Evolutionary conservation across 2,797 vertebrate genomes (phyloP), one percentile per base, ranked within the genome.

Genomic region (Percopsis omiscomaycus): DNA sequence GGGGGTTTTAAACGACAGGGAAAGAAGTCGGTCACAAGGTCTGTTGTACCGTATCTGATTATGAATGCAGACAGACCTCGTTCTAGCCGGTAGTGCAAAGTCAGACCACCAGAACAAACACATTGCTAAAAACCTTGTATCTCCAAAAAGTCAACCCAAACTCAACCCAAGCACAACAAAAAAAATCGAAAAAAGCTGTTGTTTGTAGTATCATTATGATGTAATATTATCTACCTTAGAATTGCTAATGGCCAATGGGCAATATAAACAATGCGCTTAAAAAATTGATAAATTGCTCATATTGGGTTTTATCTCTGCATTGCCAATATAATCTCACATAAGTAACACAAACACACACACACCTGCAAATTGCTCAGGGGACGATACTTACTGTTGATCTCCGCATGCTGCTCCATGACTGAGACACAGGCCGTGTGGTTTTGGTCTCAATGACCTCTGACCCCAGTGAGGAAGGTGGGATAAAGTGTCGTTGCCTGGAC

Each of bases 391-490:
- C 97, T 88, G 94, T 90, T 5, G 96, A 94, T 91, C 96, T 96
- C 86, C 95, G 94, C 89, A 91, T 42, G 92, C 94, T 93, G 53
- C 87, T 94, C 85, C 96, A 95, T 0, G 96, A 95, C 81, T 98
- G 98, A 75, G 97, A 96, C 62, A 96, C 92, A 0, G 97, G 96
- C 52, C 95, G 95, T 84, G 94, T 95, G 87, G 93, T 87, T 89
- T 95, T 97, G n/a, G 94, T 95, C 82, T 98, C 95, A 0, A 94
- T 84, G 59, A 76, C 89, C 84, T 97, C 97, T 1, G 92, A 88
- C 69, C 29, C 67, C 51, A 84, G 72, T 58, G 88, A 86, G 4
- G 92, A 75, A 53, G 92, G 86, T 3, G 89, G 92, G 75, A 88
- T 63, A 0, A 92, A 91, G 50, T 93, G 90, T 85, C 94, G 93